Base-by-base conservation (phyloP, 2,797 vertebrate genomes). In the Sebastolobus altivelis region DNA sequence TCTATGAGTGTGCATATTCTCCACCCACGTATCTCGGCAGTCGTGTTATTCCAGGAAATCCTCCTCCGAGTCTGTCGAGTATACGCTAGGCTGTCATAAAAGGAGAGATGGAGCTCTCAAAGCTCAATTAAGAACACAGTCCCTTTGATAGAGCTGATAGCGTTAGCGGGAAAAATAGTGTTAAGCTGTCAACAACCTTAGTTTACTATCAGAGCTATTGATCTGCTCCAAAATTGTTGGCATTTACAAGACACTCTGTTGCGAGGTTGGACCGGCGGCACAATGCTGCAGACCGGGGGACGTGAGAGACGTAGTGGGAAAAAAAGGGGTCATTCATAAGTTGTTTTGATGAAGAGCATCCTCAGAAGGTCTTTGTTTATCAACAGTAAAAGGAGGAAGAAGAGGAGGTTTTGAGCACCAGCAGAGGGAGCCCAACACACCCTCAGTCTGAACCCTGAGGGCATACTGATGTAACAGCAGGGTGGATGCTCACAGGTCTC, bases 381-480 rank as follows among this genome's bases (percentile, higher is more conserved):
- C 11, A 58, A 29, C 55, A 65, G 54, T 11, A 31, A 33, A 10
- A 20, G 20, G 38, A 78, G n/a, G 49, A 55, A 49, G 78, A 84
- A 66, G 46, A 71, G 74, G 63, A 63, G 72, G 81, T 35, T 46
- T 9, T 46, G 37, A 56, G 49, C 59, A 70, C 94, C 93, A 94
- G 90, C 87, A 94, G 94, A 93, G 92, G 94, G 94, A 87, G 93
- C 92, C 77, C 86, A 69, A 74, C 77, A 56, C 86, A 67, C 78
- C 77, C 54, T 54, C 54, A 63, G 84, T 69, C 79, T 77, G 83
- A 72, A 90, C 83, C 91, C 91, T 43, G 77, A 85, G 92, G 90
- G 83, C 81, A 77, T 18, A 59, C 86, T 93, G 91, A 90, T 92
- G 88, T 89, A 90, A 92, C 82, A 79, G 75, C 78, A 88, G 81